Base-by-base conservation (phyloP, 1,140 invertebrate genomes). In the Adoxophyes honmai region DNA sequence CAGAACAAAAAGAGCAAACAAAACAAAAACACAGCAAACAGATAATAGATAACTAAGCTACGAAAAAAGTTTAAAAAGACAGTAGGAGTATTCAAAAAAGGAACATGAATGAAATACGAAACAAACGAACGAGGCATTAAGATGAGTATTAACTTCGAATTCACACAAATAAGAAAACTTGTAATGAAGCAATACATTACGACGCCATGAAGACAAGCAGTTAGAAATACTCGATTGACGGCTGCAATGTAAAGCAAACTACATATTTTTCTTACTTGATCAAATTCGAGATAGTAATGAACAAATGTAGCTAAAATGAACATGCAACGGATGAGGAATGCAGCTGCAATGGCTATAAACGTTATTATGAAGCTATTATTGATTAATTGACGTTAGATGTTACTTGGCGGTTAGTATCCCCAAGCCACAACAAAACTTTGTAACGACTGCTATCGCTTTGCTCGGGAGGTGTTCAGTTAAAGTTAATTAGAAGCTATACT, bases 341-440 rank as follows among this genome's bases (percentile, higher is more conserved):
- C 85, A 86, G 82, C 74, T 62, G 85, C 85, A 88, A 88, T 86
- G 82, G 65, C 51, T 16, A 39, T 65, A 74, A 28, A 28, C 16
- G 68, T 73, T 78, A 70, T 78, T 75, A 72, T 55, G 62, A 83
- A 80, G 77, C 74, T 71, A 59, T 62, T 68, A 57, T 42, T 6
- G n/a, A 44, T 18, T 15, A 14, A 15, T 39, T 3, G 28, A 37
- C 38, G 4, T 21, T 18, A 16, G 16, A 35, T 14, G 7, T 35
- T 15, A 10, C n/a, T 57, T 61, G 57, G 65, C 63, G 53, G 67
- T 80, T 79, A 74, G 67, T 73, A 52, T 76, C 66, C 79, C 82
- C 80, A 88, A 82, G 81, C 85, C 85, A 88, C 85, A 88, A 88
- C 85, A 88, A 88, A 75, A 86, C 85, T 88, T 88, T 78, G 58